Evolutionary conservation across 2,888 invertebrate genomes (phyloP), one percentile per base, ranked within the genome.

Genomic region (Mimas tiliae): DNA sequence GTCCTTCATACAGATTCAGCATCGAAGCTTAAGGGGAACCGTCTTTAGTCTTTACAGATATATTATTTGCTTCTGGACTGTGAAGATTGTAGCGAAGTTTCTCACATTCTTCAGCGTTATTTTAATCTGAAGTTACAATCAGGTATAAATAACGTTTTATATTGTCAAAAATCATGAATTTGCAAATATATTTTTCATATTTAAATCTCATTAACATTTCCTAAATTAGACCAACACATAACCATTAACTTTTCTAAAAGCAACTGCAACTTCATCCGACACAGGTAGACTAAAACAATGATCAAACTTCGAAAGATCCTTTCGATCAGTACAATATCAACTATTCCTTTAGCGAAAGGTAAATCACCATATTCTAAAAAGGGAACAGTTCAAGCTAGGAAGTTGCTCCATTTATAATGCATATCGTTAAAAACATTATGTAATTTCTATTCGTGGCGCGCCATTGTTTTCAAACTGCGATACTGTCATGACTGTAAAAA

Each of bases 391-490:
- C 52, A 27, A 8, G 8, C 27, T 34, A 16, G 34, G n/a, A 38
- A 9, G 38, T 38, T 19, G 16, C 38, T 58, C 38, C 14, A 52
- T 45, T 45, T 52, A 14, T 52, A 58, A 19, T 42, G 11, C 58
- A 38, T 38, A 34, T 58, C 34, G n/a, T 34, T 33, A 53, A n/a
- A 45, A 19, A 58, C 55, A 51, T 51, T 52, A 64, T 64, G 52
- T 42, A 58, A 62, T 64, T 38, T 12, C 51, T 64, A 38, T 51
- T 38, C 42, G 6, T 33, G 51, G 38, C 21, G 8, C 33, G 19
- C 63, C 63, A 64, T 64, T 64, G 70, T 69, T 71, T 69, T 72
- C 65, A 72, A 70, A 72, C 74, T 68, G 69, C 70, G 69, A 68
- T 58, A 58, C 42, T 58, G 58, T 42, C 58, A 38, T 58, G 19